Conservation (phyloP, 2,888 invertebrate genomes). For the Drosophila meridiana region DNA sequence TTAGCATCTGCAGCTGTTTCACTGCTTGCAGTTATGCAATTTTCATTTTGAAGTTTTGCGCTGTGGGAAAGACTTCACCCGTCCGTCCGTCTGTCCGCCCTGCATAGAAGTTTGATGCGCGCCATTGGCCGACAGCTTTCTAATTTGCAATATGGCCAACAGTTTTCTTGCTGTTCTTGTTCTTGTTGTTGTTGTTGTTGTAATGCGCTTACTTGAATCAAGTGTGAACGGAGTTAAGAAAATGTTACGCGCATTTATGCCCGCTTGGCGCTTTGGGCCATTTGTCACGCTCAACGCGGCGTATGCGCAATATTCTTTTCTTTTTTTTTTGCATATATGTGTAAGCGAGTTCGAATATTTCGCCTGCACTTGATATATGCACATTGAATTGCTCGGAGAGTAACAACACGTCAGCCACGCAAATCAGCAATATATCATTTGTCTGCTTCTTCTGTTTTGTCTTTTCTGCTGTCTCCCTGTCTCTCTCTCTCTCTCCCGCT, state of each 20-base stretch:
- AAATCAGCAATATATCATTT: conserved; percentile 77
- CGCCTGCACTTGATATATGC: conserved; percentile 65
- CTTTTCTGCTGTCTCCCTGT: background rate
- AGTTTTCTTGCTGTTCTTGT: background rate
- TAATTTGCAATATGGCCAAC: conserved; percentile 59
- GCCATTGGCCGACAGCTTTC: conserved; percentile 64
- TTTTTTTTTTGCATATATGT: conserved; percentile 36
- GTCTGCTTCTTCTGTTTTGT: conserved; percentile 44
- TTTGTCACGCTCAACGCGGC: conserved; percentile 65
- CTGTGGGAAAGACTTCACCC: conserved; percentile 18
- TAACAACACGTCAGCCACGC: conserved; percentile 59
- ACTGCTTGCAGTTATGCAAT: conserved; percentile 67
- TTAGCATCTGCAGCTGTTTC: conserved; percentile 1
- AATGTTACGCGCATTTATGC: conserved; percentile 12
- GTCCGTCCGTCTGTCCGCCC: too few relatives aligned
- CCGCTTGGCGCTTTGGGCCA: conserved; percentile 25
- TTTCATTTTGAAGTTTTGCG: conserved; percentile 70
- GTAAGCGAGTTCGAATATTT: conserved; percentile 17
- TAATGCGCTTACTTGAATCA: conserved; percentile 34
- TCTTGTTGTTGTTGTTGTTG: background rate
- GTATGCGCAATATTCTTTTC: conserved; percentile 60
- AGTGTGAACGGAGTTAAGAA: conserved; percentile 33
- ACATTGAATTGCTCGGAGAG: conserved; percentile 61
- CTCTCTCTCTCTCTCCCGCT: background rate
- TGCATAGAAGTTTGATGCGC: conserved; percentile 60